Conservation (phyloP, 2,888 invertebrate genomes). For the Pomacea canaliculata region DNA sequence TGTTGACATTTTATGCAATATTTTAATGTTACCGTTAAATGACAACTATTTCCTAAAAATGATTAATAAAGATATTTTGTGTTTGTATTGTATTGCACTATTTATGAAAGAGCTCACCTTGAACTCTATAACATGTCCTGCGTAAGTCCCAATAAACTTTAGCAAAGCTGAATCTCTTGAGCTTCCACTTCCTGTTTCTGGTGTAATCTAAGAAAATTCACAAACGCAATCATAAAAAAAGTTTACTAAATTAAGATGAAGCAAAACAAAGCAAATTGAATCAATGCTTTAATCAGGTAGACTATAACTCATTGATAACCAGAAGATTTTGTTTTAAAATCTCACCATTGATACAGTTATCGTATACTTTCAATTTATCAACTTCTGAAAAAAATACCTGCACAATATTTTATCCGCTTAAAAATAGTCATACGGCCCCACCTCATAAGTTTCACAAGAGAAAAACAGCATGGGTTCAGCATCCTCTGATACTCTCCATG, state of each 20-base stretch:
- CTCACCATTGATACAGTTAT: too few species aligned
- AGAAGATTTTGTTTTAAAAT: too few species aligned
- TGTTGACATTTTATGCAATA: too few species aligned
- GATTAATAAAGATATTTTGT: too few species aligned
- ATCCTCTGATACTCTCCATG: conserved; percentile 76
- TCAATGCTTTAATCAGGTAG: too few species aligned
- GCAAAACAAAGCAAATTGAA: neutral
- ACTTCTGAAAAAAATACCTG: too few species aligned
- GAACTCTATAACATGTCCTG: conserved; percentile 79
- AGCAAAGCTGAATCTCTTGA: conserved; percentile 50
- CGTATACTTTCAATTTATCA: too few species aligned
- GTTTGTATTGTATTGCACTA: too few species aligned
- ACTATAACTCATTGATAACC: too few species aligned
- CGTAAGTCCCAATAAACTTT: conserved; percentile 76
- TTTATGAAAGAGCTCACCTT: conserved; percentile 57
- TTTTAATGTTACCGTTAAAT: too few species aligned
- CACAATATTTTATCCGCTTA: too few species aligned
- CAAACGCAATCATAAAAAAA: neutral
- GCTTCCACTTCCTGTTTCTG: conserved; percentile 43
- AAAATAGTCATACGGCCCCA: conserved; percentile 42
- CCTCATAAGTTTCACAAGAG: conserved; percentile 79
- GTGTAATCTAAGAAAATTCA: conserved; percentile 47
- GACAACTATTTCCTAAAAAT: too few species aligned
- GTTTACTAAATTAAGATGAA: neutral
- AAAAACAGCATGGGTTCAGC: conserved; percentile 76